These are phyloP conservation scores for Prosapia bicincta DNA, from an alignment of 2,888 invertebrate genomes.

Conservation along the genomic window DNA sequence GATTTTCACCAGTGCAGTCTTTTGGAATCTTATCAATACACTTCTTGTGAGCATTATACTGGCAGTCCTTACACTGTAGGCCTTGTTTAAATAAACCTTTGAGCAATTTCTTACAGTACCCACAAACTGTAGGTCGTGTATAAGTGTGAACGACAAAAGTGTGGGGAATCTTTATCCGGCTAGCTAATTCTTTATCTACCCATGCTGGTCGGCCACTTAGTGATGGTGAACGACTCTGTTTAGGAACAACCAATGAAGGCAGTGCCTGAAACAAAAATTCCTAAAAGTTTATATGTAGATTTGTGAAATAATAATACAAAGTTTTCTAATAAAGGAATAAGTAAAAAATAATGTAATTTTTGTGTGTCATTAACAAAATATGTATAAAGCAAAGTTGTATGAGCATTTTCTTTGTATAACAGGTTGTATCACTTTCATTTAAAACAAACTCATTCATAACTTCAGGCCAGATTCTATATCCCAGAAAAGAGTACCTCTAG, in stretches of 20 bases:
- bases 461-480: no score
- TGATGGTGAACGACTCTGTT: slow-evolving; percentile 66
- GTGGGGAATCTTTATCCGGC: slow-evolving; percentile 77
- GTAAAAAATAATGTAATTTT: no score
- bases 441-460: no score
- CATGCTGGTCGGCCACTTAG: slow-evolving; percentile 64
- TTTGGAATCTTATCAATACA: slow-evolving; percentile 86
- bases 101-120: slow-evolving; percentile 91
- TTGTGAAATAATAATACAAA: no score
- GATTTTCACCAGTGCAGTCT: slow-evolving; percentile 80
- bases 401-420: no score
- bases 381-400: no score
- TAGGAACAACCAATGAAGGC: slow-evolving; percentile 45
- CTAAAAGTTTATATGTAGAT: no score
- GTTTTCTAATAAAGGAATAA: no score
- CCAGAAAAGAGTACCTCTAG: no score
- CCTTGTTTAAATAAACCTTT: slow-evolving; percentile 96
- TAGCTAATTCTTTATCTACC: slow-evolving; percentile 67
- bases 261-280: slow-evolving; percentile 9
- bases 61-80: slow-evolving; percentile 95
- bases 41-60: slow-evolving; percentile 94
- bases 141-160: slow-evolving; percentile 97
- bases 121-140: slow-evolving; percentile 94
- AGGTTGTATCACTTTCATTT: no score
- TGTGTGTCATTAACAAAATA: no score